Evolutionary conservation across 1,140 invertebrate species (phyloP).

Genomic region (Orussus abietinus): DNA sequence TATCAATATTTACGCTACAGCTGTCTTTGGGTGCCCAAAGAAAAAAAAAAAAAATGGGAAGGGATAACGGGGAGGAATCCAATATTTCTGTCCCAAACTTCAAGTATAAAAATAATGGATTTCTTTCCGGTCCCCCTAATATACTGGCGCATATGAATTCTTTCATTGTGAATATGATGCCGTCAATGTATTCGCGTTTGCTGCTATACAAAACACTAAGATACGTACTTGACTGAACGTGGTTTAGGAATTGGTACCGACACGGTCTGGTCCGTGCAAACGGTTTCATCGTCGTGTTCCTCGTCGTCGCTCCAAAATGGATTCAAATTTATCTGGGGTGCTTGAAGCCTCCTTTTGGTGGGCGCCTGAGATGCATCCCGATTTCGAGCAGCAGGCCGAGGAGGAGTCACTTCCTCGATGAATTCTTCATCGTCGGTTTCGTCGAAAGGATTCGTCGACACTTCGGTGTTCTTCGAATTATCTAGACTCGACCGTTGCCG

Average conservation of each 20-base stretch:
- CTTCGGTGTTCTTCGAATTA: conserved; percentile 9
- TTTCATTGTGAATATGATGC: too few species aligned
- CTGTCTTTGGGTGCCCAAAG: too few species aligned
- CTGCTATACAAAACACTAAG: too few species aligned
- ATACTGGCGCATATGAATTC: too few species aligned
- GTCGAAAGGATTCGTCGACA: conserved; percentile 69
- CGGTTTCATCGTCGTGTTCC: conserved; percentile 55
- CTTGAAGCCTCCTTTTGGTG: conserved; percentile 39
- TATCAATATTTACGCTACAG: too few species aligned
- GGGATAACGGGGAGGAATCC: too few species aligned
- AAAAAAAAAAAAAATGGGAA: too few species aligned
- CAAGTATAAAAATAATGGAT: too few species aligned
- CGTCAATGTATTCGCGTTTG: too few species aligned
- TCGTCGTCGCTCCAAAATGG: conserved; percentile 70
- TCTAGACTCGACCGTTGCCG: conserved; percentile 12
- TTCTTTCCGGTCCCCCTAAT: too few species aligned
- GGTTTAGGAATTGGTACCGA: conserved; percentile 57
- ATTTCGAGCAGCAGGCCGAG: conserved; percentile 30
- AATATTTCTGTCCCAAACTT: too few species aligned
- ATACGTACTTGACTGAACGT: conserved; percentile 50
- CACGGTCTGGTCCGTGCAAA: conserved; percentile 21
- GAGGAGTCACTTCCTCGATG: conserved; percentile 14
- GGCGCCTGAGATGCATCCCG: conserved; percentile 23
- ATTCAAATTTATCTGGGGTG: conserved; percentile 57
- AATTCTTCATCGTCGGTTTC: conserved; percentile 64